Evolutionary conservation across 1,140 invertebrate species (phyloP).

Genomic region (Grapholita molesta): DNA sequence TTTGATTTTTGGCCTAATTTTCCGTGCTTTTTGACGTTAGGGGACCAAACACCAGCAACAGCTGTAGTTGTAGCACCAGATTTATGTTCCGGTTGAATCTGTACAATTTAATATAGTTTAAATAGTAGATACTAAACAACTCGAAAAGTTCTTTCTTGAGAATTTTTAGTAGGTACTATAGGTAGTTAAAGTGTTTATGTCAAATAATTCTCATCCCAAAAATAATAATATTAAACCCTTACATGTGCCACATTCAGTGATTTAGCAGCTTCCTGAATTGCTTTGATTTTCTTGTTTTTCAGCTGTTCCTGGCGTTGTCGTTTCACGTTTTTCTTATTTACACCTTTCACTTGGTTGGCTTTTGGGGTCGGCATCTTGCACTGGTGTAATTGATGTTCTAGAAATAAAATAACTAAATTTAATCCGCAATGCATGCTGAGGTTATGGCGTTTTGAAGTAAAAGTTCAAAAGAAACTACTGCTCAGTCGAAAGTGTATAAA

Average conservation of each 20-base stretch:
- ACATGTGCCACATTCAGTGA: no score
- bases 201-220: no score
- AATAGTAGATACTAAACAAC: no score
- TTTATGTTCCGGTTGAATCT: neutral
- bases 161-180: no score
- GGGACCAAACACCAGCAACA: neutral
- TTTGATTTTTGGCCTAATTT: no score
- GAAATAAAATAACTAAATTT: neutral
- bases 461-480: no score
- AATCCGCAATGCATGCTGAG: neutral
- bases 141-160: no score
- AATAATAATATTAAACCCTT: no score
- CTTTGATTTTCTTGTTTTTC: neutral
- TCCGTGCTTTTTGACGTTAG: no score
- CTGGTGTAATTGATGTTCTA: neutral
- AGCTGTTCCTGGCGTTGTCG: neutral
- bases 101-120: neutral
- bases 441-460: no score
- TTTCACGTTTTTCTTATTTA: neutral
- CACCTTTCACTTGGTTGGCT: neutral
- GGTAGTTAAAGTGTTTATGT: no score
- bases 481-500: no score
- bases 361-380: neutral
- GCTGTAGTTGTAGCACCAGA: neutral
- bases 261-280: neutral